Percentiles rank a stretch among this genome's conserved stretches.
phyloP scores from a whole-genome alignment of 1,140 invertebrate species.

The Fopius arisanus region DNA sequence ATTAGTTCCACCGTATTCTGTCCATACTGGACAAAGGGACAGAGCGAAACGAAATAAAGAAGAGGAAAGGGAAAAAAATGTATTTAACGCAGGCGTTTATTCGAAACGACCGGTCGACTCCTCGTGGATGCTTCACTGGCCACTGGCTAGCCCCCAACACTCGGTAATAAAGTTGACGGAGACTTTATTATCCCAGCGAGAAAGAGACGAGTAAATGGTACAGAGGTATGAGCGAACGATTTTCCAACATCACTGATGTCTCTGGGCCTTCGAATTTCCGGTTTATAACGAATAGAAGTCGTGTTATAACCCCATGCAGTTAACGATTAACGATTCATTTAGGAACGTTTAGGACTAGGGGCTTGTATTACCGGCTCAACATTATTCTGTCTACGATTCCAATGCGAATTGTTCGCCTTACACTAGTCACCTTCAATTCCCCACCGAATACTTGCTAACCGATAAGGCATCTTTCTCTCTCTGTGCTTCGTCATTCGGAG shows the following conservation, averaged over 20 bases:
- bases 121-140: not conserved
- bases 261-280: conserved; percentile 51
- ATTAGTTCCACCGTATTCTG: conserved; percentile 37
- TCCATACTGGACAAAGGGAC: conserved; percentile 30
- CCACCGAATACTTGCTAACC: not conserved
- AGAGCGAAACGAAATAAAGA: not conserved
- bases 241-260: conserved; percentile 52
- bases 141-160: not conserved
- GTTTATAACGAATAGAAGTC: conserved; percentile 58
- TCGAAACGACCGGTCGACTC: conserved; percentile 39
- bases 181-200: conserved; percentile 49
- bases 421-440: conserved; percentile 1
- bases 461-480: not conserved
- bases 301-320: conserved; percentile 50
- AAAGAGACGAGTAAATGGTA: not conserved
- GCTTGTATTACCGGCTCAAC: not conserved
- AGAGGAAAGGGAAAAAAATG: conserved; percentile 35
- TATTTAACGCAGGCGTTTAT: conserved; percentile 45
- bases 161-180: conserved; percentile 53
- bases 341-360: conserved; percentile 54
- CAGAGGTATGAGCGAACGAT: conserved; percentile 40
- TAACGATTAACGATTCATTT: conserved; percentile 66
- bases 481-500: not conserved
- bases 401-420: not conserved
- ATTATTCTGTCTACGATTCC: conserved; percentile 8